Conservation (phyloP, 2,888 invertebrate genomes). For the Microctonus aethiopoides region DNA sequence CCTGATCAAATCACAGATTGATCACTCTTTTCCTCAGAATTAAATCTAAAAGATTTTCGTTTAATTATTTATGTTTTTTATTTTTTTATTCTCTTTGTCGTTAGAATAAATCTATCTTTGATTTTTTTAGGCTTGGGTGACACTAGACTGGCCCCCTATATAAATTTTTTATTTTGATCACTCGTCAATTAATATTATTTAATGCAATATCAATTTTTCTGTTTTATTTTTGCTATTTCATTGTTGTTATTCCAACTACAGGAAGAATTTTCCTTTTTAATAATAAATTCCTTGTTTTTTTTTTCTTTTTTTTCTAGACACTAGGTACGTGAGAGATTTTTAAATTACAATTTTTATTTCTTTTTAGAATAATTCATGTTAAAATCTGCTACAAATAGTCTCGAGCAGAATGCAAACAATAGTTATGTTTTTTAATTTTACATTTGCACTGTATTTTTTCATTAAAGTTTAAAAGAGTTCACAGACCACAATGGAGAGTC, state of each 20-base stretch:
- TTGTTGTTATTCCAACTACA: slow-evolving; percentile 35
- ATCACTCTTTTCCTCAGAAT: slow-evolving; percentile 58
- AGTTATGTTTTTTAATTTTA: slow-evolving; percentile 6
- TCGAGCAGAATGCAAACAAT: neutral
- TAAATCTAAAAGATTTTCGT: slow-evolving; percentile 58
- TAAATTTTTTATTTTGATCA: slow-evolving; percentile 45
- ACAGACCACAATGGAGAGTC: slow-evolving; percentile 28
- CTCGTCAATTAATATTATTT: slow-evolving; percentile 34
- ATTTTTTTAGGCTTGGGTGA: slow-evolving; percentile 65
- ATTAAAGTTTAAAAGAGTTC: slow-evolving; percentile 18
- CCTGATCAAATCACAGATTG: slow-evolving; percentile 62
- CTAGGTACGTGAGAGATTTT: slow-evolving; percentile 39
- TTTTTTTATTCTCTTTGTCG: slow-evolving; percentile 52
- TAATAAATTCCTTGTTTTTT: slow-evolving; percentile 49
- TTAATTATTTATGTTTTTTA: slow-evolving; percentile 52
- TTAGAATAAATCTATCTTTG: slow-evolving; percentile 64
- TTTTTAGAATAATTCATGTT: slow-evolving; percentile 11
- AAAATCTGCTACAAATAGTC: neutral
- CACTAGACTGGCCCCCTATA: slow-evolving; percentile 60
- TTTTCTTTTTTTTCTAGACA: slow-evolving; percentile 44
- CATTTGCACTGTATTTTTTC: slow-evolving; percentile 33
- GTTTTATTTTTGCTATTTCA: slow-evolving; percentile 44
- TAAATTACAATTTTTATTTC: slow-evolving; percentile 28
- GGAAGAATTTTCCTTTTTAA: slow-evolving; percentile 38
- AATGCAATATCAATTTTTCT: slow-evolving; percentile 39